These are phyloP conservation scores for Oasisia sp. DNA, from an alignment of 2,888 invertebrate genomes.

Conservation along the genomic window DNA sequence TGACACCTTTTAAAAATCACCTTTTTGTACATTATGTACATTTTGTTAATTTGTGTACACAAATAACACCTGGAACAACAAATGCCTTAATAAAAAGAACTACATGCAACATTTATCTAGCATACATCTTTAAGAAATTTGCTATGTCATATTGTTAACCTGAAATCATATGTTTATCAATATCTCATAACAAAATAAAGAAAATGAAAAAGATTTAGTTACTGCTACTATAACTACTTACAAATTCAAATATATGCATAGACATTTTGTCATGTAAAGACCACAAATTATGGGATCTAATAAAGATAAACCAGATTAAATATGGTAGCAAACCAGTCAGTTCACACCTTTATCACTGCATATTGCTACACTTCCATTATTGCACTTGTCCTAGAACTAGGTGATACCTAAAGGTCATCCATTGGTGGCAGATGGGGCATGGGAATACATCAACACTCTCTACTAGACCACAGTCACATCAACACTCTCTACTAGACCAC, in stretches of 20 bases:
- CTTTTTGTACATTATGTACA: not conserved
- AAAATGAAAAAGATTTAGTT: too few species aligned
- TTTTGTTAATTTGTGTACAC: too few species aligned
- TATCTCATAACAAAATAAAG: too few species aligned
- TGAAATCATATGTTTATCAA: too few species aligned
- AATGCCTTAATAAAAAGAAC: not conserved
- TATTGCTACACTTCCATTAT: not conserved
- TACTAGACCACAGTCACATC: not conserved
- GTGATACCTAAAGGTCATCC: not conserved
- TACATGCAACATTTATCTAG: not conserved
- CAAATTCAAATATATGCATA: too few species aligned
- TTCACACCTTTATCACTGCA: not conserved
- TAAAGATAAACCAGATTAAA: too few species aligned
- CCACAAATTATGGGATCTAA: too few species aligned
- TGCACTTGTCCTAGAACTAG: not conserved
- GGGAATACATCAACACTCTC: not conserved
- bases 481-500: not conserved
- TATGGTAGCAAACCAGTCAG: too few species aligned
- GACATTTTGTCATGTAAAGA: too few species aligned
- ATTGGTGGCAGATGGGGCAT: not conserved
- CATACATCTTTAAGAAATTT: too few species aligned
- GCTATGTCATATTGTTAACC: too few species aligned
- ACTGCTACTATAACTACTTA: too few species aligned
- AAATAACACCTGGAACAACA: not conserved
- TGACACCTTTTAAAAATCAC: not conserved